A percentile compares a stretch with the other conserved stretches of the same genome.
Conservation (phyloP, 2,888 invertebrate species). For the Lasioglossum figueresi region DNA sequence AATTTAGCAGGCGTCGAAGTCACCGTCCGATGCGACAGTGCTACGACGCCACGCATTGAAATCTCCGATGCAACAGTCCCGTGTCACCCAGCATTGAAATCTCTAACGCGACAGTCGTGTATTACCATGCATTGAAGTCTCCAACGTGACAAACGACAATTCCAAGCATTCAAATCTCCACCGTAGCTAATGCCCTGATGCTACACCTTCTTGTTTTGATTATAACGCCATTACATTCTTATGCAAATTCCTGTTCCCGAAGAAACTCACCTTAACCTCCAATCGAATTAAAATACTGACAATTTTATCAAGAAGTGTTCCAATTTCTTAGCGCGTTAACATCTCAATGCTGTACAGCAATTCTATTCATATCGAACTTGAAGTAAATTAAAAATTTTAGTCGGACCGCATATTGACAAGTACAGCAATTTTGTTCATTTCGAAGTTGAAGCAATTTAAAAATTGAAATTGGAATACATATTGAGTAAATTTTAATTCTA, state of each 20-base stretch:
- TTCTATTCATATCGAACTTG: not conserved
- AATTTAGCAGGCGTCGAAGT: not conserved
- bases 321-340: not conserved
- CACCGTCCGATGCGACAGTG: not conserved
- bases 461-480: not conserved
- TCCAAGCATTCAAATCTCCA: not conserved
- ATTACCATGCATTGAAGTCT: conserved; percentile 26
- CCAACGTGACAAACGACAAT: not conserved
- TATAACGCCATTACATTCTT: not conserved
- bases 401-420: too few species aligned
- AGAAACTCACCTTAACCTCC: not conserved
- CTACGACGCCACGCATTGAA: not conserved
- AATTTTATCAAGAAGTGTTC: not conserved
- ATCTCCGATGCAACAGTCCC: not conserved
- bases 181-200: not conserved
- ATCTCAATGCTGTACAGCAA: too few species aligned
- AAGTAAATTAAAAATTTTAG: not conserved
- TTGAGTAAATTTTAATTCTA: too few species aligned
- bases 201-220: conserved; percentile 4
- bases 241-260: not conserved
- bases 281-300: not conserved
- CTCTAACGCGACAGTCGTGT: not conserved
- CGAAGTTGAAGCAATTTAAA: not conserved
- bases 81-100: not conserved
- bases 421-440: too few species aligned